Evolutionary conservation across 2,113 vertebrate species (phyloP).

Genomic region (Paratilapia polleni): DNA sequence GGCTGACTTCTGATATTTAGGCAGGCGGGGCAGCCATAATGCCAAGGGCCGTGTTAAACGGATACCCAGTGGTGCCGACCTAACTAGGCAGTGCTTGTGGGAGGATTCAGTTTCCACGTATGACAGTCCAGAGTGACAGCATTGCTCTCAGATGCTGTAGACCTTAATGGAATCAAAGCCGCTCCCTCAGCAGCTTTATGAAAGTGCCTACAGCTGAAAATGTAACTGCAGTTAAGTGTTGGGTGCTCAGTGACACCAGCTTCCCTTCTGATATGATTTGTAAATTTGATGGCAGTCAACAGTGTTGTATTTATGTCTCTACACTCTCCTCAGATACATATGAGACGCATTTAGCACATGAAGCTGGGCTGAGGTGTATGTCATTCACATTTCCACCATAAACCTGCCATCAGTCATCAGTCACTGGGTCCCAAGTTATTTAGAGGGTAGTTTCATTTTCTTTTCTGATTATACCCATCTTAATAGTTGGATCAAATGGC

Average conservation of each 20-base stretch:
- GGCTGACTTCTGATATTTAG: conserved; percentile 57
- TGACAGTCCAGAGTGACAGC: conserved; percentile 22
- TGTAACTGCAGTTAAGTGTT: conserved; percentile 21
- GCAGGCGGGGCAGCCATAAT: neutral
- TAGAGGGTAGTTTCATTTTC: neutral
- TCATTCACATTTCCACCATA: conserved; percentile 1
- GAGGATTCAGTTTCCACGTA: conserved; percentile 22
- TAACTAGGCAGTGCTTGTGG: no score
- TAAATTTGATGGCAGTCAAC: conserved; percentile 20
- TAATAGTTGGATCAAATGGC: neutral
- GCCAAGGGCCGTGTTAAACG: conserved; percentile 13
- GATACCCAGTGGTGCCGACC: conserved; percentile 53
- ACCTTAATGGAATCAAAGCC: conserved; percentile 16
- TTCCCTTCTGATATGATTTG: conserved; percentile 19
- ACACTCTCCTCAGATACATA: neutral
- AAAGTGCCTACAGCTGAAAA: conserved; percentile 16
- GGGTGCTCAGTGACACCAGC: neutral
- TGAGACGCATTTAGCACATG: neutral
- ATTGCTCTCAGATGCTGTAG: conserved; percentile 11
- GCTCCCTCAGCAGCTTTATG: conserved; percentile 46
- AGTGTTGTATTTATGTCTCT: conserved; percentile 11
- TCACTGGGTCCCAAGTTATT: neutral
- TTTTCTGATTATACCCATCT: neutral
- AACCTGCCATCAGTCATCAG: neutral
- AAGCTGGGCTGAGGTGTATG: neutral